phyloP scores from a whole-genome alignment of 2,113 vertebrate species.

The Sander vitreus region DNA sequence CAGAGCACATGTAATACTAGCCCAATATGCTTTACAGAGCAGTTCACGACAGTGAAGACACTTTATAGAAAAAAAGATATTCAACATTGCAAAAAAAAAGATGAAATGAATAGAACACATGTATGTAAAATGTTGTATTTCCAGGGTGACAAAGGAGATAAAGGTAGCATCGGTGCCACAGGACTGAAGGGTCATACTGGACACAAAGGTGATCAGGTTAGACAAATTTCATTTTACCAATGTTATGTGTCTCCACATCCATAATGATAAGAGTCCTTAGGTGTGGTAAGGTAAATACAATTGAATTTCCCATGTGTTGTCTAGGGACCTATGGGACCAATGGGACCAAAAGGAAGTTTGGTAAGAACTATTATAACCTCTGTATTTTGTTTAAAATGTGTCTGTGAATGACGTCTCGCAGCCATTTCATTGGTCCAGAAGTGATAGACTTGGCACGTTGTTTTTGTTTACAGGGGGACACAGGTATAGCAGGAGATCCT shows the following conservation, averaged over 20 bases:
- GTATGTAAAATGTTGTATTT: constrained; percentile 14
- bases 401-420: neutral
- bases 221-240: neutral
- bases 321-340: constrained; percentile 80
- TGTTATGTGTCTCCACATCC: neutral
- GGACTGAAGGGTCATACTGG: constrained; percentile 86
- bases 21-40: neutral
- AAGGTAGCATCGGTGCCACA: constrained; percentile 77
- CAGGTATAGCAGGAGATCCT: constrained; percentile 72
- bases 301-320: neutral
- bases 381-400: neutral
- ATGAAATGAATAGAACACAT: neutral
- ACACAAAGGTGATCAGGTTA: constrained; percentile 85
- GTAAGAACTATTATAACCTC: constrained; percentile 53
- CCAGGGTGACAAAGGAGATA: constrained; percentile 84
- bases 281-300: neutral
- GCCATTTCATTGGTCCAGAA: neutral
- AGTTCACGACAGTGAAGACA: neutral
- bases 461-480: constrained; percentile 74
- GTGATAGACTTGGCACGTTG: neutral
- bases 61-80: neutral
- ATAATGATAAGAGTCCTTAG: neutral
- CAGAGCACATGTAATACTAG: neutral
- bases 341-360: constrained; percentile 83
- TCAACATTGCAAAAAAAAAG: neutral